Evolutionary conservation across 2,113 vertebrate species (phyloP).

Genomic region (Seriola aureovittata): DNA sequence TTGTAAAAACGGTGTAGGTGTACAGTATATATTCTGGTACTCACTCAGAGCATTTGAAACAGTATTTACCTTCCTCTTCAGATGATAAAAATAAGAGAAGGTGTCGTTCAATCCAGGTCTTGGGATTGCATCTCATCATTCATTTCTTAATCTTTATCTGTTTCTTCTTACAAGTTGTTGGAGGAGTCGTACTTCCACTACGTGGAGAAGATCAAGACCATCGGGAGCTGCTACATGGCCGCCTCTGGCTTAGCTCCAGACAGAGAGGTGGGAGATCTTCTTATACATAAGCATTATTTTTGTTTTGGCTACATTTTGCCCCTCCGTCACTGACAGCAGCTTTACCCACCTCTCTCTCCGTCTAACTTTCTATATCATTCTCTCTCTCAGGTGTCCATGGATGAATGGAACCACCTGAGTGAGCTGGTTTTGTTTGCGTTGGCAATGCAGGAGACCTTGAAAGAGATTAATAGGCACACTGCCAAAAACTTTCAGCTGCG

Average conservation of each 20-base stretch:
- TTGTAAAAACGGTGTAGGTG: neutral
- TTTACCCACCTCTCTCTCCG: neutral
- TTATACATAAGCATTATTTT: neutral
- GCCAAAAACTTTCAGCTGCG: slow-evolving; percentile 95
- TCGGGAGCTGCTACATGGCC: slow-evolving; percentile 97
- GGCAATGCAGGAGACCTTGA: slow-evolving; percentile 94
- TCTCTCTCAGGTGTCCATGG: slow-evolving; percentile 84
- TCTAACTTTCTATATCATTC: neutral
- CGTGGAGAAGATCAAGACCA: slow-evolving; percentile 99
- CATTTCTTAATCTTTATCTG: slow-evolving; percentile 7
- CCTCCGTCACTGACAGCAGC: neutral
- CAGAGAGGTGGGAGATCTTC: slow-evolving; percentile 86
- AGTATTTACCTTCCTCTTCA: neutral
- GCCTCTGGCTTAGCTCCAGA: slow-evolving; percentile 96
- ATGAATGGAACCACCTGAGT: slow-evolving; percentile 95
- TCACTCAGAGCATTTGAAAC: neutral
- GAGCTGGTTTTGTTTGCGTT: slow-evolving; percentile 95
- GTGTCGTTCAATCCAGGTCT: neutral
- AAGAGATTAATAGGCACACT: slow-evolving; percentile 92
- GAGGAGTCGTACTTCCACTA: slow-evolving; percentile 95
- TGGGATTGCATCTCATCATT: neutral
- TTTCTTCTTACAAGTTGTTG: slow-evolving; percentile 84
- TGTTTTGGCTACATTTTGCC: neutral
- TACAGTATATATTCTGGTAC: neutral
- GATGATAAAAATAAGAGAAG: neutral